Evolutionary conservation across 2,888 invertebrate species (phyloP), one percentile per base, ranked within the genome.

Genomic region (Parnassius smintheus): DNA sequence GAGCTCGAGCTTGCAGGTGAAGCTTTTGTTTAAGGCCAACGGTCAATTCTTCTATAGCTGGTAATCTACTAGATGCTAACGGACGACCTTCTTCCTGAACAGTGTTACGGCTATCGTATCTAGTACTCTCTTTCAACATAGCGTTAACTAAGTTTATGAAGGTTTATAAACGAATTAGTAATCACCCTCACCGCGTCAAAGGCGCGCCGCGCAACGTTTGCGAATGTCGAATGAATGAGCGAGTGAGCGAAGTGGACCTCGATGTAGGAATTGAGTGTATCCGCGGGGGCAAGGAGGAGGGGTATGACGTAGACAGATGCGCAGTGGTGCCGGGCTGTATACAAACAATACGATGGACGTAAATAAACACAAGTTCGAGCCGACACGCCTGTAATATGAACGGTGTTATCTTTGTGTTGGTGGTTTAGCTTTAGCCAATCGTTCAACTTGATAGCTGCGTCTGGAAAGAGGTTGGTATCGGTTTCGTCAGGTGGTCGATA

Each of bases 301-400:
- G 82, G 84, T 72, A 77, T 89, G 91, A 89, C 91, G 90, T 87
- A 82, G 80, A 76, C 83, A 78, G 87, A 88, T 91, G 91, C 91
- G 91, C 91, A 91, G 88, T 83, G 89, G 88, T 85, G 88, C 89
- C 90, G 89, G 89, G 84, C 86, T 91, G 91, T 91, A 88, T 91
- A 91, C 91, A 91, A 91, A 91, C 91, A 91, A 91, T 90, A 89
- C 90, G 86, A 81, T 81, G 91, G 91, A 91, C 91, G 91, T 91
- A 91, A 91, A 91, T 91, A 91, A 91, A 91, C 91, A 91, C 84
- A 82, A 85, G 86, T 81, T 78, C 77, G 82, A 82, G 81, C 76
- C 77, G 75, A 80, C 80, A 76, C 77, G 80, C 76, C 74, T 81
- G 81, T 80, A 82, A 76, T 78, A 77, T 76, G 82, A 85, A 83